A percentile compares a stretch with the other conserved stretches of the same genome.
These are phyloP conservation scores for Lasioglossum calceatum DNA, from an alignment of 2,888 invertebrate genomes.

Conservation along the genomic window DNA sequence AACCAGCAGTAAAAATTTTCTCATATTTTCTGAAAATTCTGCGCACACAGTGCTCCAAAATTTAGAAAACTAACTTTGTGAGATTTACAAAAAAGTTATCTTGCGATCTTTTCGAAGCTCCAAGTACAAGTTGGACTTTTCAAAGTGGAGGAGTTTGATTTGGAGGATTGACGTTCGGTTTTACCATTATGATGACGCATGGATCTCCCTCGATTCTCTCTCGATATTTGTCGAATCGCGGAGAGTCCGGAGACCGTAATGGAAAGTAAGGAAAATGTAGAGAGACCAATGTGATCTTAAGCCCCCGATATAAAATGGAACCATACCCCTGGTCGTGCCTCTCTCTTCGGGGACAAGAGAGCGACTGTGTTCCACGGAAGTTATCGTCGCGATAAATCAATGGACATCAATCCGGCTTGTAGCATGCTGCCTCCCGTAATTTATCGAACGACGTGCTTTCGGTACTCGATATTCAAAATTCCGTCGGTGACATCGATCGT, in stretches of 20 bases:
- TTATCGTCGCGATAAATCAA: conserved; percentile 62
- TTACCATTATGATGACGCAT: not conserved
- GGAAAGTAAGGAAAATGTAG: not conserved
- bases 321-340: conserved; percentile 27
- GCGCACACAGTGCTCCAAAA: no score
- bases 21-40: no score
- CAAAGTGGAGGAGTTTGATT: not conserved
- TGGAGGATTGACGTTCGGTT: not conserved
- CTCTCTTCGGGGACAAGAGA: conserved; percentile 12
- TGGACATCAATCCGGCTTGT: conserved; percentile 54
- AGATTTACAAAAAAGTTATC: not conserved
- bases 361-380: conserved; percentile 35
- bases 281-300: not conserved
- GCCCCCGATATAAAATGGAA: conserved; percentile 23
- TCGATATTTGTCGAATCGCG: not conserved
- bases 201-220: not conserved
- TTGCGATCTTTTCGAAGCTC: not conserved
- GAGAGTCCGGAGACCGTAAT: not conserved
- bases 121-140: not conserved
- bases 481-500: conserved; percentile 27
- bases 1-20: no score
- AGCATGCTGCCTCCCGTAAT: conserved; percentile 38
- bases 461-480: conserved; percentile 59
- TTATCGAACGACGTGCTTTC: conserved; percentile 52
- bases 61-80: no score